These are phyloP conservation scores for Porites lobata DNA, from an alignment of 92 coral and sea anemone genomes.

Conservation along the genomic window DNA sequence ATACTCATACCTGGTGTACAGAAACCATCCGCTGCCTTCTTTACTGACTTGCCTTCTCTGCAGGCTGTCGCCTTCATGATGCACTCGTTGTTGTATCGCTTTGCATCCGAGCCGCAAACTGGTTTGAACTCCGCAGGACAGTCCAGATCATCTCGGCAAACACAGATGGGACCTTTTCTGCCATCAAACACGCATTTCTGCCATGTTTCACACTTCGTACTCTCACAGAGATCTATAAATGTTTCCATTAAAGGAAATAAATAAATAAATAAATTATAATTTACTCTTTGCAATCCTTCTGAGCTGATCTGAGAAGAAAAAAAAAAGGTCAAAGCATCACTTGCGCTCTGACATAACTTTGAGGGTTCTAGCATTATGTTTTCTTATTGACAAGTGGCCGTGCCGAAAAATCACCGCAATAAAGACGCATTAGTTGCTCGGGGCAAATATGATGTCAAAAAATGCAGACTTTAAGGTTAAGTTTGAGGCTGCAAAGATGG, in stretches of 20 bases:
- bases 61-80: conserved; percentile 92
- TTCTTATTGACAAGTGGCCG: too few species aligned
- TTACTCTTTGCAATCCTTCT: too few species aligned
- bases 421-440: too few species aligned
- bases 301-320: too few species aligned
- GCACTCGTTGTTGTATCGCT: conserved; percentile 82
- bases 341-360: too few species aligned
- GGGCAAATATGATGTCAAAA: too few species aligned
- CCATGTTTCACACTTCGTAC: conserved; percentile 60
- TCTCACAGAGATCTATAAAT: conserved; percentile 67
- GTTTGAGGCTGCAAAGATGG: too few species aligned
- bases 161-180: conserved; percentile 60
- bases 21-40: conserved; percentile 43
- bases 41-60: conserved; percentile 50
- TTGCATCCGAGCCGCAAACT: conserved; percentile 90
- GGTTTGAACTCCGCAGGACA: conserved; percentile 76
- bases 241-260: not conserved
- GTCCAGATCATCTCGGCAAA: conserved; percentile 80
- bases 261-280: too few species aligned
- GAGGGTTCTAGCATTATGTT: too few species aligned
- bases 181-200: conserved; percentile 72
- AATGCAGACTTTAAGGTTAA: too few species aligned
- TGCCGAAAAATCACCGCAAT: too few species aligned
- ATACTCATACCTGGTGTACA: conserved; percentile 84
- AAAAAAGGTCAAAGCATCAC: too few species aligned